Evolutionary conservation across 2,888 invertebrate species (phyloP).

Genomic region (Gryllus longicercus): DNA sequence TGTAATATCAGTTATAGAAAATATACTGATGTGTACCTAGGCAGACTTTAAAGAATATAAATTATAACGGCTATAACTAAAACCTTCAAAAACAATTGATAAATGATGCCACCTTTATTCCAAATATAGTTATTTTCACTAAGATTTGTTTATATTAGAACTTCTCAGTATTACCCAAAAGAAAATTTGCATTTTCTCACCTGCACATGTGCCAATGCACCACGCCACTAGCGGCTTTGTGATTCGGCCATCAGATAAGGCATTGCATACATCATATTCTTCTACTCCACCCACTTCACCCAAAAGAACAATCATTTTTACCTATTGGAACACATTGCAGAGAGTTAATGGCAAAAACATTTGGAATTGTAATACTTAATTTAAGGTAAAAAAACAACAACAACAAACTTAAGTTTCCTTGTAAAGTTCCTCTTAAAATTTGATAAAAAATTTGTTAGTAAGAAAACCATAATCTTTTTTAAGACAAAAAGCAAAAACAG

Average conservation of each 20-base stretch:
- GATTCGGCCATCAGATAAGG: conserved; percentile 73
- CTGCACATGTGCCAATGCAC: conserved; percentile 93
- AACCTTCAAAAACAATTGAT: background rate
- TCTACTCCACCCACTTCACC: conserved; percentile 99
- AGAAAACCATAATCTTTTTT: too few relatives aligned
- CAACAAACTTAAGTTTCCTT: too few relatives aligned
- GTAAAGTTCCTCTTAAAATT: too few relatives aligned
- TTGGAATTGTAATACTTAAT: too few relatives aligned
- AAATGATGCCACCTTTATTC: background rate
- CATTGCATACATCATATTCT: conserved; percentile 93
- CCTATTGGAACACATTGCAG: conserved; percentile 51
- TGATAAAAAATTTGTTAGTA: too few relatives aligned
- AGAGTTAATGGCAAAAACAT: background rate
- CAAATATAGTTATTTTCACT: background rate
- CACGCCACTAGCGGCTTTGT: conserved; percentile 95
- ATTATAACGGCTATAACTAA: background rate
- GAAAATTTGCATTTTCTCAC: conserved; percentile 44
- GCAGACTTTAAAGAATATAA: background rate
- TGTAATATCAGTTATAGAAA: too few relatives aligned
- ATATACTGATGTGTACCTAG: too few relatives aligned
- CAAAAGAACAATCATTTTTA: conserved; percentile 91
- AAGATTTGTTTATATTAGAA: too few relatives aligned
- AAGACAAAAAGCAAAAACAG: too few relatives aligned
- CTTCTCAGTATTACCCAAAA: too few relatives aligned
- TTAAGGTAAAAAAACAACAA: too few relatives aligned